Evolutionary conservation across 1,140 invertebrate species (phyloP), one percentile per base, ranked within the genome.

Genomic region (Archegozetes longisetosus): DNA sequence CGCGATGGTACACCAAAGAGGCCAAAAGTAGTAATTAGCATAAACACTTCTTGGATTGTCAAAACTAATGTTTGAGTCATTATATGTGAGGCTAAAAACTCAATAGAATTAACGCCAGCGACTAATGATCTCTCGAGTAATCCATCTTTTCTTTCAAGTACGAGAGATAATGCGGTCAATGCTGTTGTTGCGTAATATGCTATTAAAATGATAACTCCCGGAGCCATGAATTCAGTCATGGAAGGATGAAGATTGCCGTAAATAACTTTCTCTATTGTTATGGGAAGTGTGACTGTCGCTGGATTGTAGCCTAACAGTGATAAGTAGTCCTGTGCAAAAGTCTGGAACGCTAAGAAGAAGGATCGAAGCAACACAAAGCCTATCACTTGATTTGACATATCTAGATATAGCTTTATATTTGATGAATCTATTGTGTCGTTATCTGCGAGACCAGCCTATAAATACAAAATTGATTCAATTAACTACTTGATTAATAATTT

Each of bases 101-200:
- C 90, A 1, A 83, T 80, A 0, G 88, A 84, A 1, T 83, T 82
- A 0, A 95, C 88, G 52, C 91, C 89, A 40, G 85, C 85, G 0
- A 92, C 88, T 81, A 88, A 86, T 49, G 85, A 87, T 60, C 89
- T 75, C 70, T 93, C 88, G 64, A 92, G 68, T n/a, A 91, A 73
- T 25, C 89, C 89, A 73, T 92, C 88, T 62, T 88, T 90, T 63
- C 87, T 79, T 70, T 96, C 92, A 60, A 93, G 83, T 49, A 96
- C 85, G 69, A 96, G 81, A 1, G 86, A 84, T 14, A 91, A 85
- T 2, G 89, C 89, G 17, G 90, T 95, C 54, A 95, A 71, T 20
- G 89, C 89, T 13, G 93, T 88, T 23, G 91, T 88, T 73, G 95
- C 79, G 78, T 95, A 94, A 76, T 92, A 95, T 0, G 92, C 86